Conservation (phyloP, 2,888 invertebrate genomes). For the Euclidia mi region DNA sequence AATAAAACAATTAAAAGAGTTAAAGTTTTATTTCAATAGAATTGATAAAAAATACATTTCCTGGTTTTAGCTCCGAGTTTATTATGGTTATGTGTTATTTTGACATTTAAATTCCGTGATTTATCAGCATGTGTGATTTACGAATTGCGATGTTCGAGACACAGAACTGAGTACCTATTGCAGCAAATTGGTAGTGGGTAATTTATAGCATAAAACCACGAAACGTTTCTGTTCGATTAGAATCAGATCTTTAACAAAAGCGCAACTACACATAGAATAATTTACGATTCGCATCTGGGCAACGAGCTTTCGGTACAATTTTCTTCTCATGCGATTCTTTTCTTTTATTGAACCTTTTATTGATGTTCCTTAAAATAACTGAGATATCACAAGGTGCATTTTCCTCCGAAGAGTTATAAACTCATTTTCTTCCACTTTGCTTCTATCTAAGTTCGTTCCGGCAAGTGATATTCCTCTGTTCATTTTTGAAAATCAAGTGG, state of each 20-base stretch:
- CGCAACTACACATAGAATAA: conserved; percentile 24
- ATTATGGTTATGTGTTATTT: no score
- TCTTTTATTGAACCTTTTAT: conserved; percentile 16
- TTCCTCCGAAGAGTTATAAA: conserved; percentile 16
- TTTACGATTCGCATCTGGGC: conserved; percentile 34
- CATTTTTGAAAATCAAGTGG: conserved; percentile 10
- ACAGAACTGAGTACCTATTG: background rate
- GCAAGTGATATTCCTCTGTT: conserved; percentile 10
- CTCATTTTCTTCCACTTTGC: conserved; percentile 14
- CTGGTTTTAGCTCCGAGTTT: no score
- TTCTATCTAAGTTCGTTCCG: conserved; percentile 9
- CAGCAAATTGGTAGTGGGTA: background rate
- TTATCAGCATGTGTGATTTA: no score
- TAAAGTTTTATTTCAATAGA: no score
- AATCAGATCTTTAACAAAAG: conserved; percentile 15
- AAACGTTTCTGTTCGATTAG: conserved; percentile 4
- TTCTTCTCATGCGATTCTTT: conserved; percentile 28
- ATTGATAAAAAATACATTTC: no score
- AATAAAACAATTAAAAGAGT: no score
- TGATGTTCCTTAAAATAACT: conserved; percentile 21
- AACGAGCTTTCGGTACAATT: conserved; percentile 24
- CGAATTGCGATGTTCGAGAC: background rate
- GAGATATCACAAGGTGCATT: conserved; percentile 18
- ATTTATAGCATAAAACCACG: conserved; percentile 4
- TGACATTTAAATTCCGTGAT: no score